Evolutionary conservation across 2,113 vertebrate genomes (phyloP), one percentile per base, ranked within the genome.

Genomic region (Brachyhypopomus occidentalis): DNA sequence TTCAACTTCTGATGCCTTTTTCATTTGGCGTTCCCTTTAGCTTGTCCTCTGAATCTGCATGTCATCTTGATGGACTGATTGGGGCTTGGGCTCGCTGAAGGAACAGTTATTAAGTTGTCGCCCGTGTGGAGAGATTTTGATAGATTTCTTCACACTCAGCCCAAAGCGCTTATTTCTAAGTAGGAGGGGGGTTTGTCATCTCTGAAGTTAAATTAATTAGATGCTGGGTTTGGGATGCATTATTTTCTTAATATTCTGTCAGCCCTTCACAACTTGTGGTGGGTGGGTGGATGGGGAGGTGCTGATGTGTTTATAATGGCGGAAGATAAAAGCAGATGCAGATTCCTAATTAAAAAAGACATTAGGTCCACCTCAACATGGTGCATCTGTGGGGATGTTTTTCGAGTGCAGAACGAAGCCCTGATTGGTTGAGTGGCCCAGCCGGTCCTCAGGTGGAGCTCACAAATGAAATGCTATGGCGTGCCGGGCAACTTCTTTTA

Each of bases 21-120:
- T 64, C n/a, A 55, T 77, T 66, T 7, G 7, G 1, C 16, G 22
- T 2, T 23, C 19, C 34, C 8, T 5, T 59, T 78, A 34, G 52
- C 38, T 78, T 41, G n/a, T 59, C 52, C 48, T 78, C 23, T 63
- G 78, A 19, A 73, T 20, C 58, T 55, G 27, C 78, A 56, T 71
- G 19, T 73, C 60, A 64, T 25, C 25, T 64, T 80, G 78, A 80
- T 66, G 70, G 78, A 66, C 70, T 64, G 41, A 64, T 73, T 48
- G 45, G 72, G 48, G 59, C 67, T 19, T 72, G 34, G 55, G 5
- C 22, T 5, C 73, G 69, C 41, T 55, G 25, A 80, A 20, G 78
- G 41, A 80, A 66, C 78, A 64, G 27, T 80, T 73, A 80, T 80
- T 80, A 80, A 80, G 78, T 80, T 80, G 78, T 80, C 78, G 45